A percentile compares a stretch with the other conserved stretches of the same genome.
Evolutionary conservation across 2,113 vertebrate species (phyloP).

Genomic region (Rhinoderma darwinii): DNA sequence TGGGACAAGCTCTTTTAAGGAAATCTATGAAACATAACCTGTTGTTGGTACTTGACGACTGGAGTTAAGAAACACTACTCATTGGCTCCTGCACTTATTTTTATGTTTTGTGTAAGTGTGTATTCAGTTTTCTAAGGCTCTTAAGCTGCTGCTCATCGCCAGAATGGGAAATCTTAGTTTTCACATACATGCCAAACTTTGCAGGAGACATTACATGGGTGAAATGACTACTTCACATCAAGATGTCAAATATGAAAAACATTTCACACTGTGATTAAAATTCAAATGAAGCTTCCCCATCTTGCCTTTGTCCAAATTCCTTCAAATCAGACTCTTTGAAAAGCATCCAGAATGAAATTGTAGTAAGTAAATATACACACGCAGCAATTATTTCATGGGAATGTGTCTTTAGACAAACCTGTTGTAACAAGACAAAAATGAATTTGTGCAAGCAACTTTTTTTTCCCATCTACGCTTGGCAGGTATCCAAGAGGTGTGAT

Average conservation of each 20-base stretch:
- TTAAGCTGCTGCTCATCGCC: neutral
- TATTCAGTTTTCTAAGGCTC: neutral
- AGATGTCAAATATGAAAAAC: constrained; percentile 22
- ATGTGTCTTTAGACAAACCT: constrained; percentile 31
- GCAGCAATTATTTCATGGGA: constrained; percentile 23
- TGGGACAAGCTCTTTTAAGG: too few species aligned
- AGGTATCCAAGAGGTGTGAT: constrained; percentile 47
- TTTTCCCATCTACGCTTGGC: constrained; percentile 20
- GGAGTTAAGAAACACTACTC: too few species aligned
- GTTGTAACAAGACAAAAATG: constrained; percentile 49
- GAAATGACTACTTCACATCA: constrained; percentile 7
- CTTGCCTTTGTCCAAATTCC: neutral
- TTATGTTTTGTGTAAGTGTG: too few species aligned
- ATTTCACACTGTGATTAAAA: neutral
- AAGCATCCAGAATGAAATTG: neutral
- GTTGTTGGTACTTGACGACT: too few species aligned
- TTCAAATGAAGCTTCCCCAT: neutral
- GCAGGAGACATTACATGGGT: neutral
- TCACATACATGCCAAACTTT: neutral
- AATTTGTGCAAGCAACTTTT: constrained; percentile 25
- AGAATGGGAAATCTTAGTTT: neutral
- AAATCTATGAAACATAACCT: too few species aligned
- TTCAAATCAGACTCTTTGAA: neutral
- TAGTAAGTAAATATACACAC: neutral
- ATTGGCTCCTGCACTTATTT: too few species aligned